Percentiles rank a stretch among this genome's conserved stretches.
These are phyloP conservation scores for Tetramorium parvispinum DNA, from an alignment of 1,140 invertebrate genomes.

Conservation along the genomic window DNA sequence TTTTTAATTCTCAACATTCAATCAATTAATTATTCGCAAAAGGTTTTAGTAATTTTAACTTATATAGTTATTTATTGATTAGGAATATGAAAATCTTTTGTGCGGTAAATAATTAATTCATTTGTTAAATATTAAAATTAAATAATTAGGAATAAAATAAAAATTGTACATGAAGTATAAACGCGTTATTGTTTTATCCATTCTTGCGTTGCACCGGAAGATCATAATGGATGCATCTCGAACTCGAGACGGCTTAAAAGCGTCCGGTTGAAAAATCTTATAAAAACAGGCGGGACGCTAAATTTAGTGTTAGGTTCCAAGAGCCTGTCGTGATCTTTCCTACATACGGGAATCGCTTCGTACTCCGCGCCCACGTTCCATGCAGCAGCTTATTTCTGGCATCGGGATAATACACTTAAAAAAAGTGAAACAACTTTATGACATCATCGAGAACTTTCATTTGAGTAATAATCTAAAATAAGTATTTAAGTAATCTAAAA, in stretches of 20 bases:
- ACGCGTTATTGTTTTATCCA: neutral
- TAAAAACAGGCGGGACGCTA: conserved; percentile 18
- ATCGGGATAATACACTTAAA: conserved; percentile 3
- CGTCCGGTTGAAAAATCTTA: conserved; percentile 26
- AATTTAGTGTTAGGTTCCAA: conserved; percentile 35
- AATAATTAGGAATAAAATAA: neutral
- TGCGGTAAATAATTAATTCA: neutral
- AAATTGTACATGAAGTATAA: neutral
- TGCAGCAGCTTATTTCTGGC: conserved; percentile 25
- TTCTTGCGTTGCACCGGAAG: neutral
- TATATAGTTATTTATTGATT: neutral
- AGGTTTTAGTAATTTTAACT: neutral
- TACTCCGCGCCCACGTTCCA: neutral
- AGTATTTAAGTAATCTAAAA: neutral
- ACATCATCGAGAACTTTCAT: neutral
- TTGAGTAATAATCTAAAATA: neutral
- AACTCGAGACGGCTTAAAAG: neutral
- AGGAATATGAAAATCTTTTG: neutral
- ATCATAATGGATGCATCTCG: neutral
- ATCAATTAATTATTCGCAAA: neutral
- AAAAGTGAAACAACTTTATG: neutral
- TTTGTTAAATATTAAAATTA: neutral
- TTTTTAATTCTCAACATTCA: neutral
- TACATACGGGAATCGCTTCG: conserved; percentile 34
- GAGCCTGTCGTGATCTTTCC: neutral